Percentiles rank a stretch among this genome's conserved stretches.
These are phyloP conservation scores for Hyphantria cunea DNA, from an alignment of 1,140 invertebrate genomes.

Conservation along the genomic window DNA sequence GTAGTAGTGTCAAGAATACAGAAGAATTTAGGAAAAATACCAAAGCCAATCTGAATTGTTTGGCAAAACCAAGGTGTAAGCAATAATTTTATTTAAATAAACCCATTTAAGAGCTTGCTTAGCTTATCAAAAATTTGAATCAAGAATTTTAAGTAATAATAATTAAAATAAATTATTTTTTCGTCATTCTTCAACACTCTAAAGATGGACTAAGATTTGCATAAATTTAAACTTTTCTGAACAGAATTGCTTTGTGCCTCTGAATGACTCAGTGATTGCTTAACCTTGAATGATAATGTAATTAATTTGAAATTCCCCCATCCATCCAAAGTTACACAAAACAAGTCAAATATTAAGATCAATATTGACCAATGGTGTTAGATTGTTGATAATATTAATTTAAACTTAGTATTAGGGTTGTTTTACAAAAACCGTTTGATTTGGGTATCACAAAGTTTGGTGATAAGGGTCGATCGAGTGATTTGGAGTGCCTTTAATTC, in stretches of 20 bases:
- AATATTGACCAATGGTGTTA: conserved; percentile 28
- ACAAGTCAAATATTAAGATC: conserved; percentile 23
- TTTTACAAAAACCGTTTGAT: conserved; percentile 52
- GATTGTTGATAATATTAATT: conserved; percentile 31
- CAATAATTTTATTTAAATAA: too few relatives aligned
- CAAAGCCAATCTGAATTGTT: too few relatives aligned
- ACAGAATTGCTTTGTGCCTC: not conserved
- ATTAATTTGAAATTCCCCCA: not conserved
- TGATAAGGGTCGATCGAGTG: conserved; percentile 48
- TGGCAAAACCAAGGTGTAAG: too few relatives aligned
- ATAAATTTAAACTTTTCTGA: not conserved
- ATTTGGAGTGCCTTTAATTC: conserved; percentile 48
- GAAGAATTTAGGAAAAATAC: too few relatives aligned
- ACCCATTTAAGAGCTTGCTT: too few relatives aligned
- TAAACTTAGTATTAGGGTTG: conserved; percentile 29
- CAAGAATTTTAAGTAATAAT: too few relatives aligned
- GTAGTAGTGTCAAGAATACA: too few relatives aligned
- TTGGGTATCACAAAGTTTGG: conserved; percentile 37
- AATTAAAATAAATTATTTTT: too few relatives aligned
- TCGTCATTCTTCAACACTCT: too few relatives aligned
- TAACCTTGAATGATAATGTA: conserved; percentile 12
- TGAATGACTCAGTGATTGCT: conserved; percentile 7
- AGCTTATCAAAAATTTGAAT: too few relatives aligned
- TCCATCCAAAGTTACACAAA: conserved; percentile 15
- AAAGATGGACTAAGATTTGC: not conserved